Evolutionary conservation across 1,140 invertebrate species (phyloP), one percentile per base, ranked within the genome.

Genomic region (Pogonomyrmex californicus): DNA sequence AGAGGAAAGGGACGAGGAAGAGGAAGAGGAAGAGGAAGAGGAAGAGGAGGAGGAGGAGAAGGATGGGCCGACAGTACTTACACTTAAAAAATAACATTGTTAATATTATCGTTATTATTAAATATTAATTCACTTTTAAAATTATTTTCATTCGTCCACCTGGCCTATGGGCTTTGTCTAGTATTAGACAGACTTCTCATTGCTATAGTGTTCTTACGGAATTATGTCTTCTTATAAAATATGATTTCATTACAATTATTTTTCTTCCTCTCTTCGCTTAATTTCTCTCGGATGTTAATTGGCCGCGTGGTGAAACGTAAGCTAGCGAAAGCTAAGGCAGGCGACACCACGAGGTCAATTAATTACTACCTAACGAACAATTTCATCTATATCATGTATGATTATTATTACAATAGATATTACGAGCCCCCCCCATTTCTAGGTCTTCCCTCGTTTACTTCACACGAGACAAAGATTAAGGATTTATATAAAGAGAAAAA

Each of bases 41-140:
- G 62, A 63, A 33, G 1, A 63, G 60, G 36, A 38, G 9, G 77
- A n/a, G 4, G 9, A 51, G 49, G 44, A 12, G 23, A 38, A 68
- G 30, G 23, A 23, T 12, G 56, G 54, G 88, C 83, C 89, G 89
- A 93, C 79, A 81, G 86, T 93, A 89, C 86, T 89, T 92, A 91
- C 87, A 86, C 90, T 90, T 92, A 92, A 88, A 93, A 92, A 93
- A 93, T 92, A 92, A 92, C 89, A 91, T 90, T 85, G 87, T 92
- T 91, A 92, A 88, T 86, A 75, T 75, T 90, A 88, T 90, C 73
- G 56, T 88, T 85, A 86, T 88, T 78, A 88, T 87, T 92, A 93
- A 90, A 86, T 90, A 89, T 92, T 91, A 89, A 83, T 79, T 60
- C 76, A 86, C 51, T 81, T 87, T 91, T 87, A 83, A 86, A 90